phyloP scores from a whole-genome alignment of 2,797 vertebrate genomes.

The Megaceryle alcyon region DNA sequence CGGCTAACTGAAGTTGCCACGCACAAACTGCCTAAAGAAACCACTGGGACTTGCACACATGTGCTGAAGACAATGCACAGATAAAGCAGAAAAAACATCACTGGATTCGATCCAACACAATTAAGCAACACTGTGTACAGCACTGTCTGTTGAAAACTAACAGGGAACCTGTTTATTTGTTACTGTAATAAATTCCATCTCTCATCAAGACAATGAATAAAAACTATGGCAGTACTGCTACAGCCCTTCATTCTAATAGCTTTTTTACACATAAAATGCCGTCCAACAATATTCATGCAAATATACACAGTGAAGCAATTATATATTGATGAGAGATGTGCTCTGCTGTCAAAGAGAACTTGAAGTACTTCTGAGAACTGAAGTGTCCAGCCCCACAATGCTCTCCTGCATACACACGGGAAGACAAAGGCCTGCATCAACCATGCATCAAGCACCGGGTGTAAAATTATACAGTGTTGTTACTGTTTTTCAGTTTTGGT shows the following conservation, averaged over 20 bases:
- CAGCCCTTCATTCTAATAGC: slow-evolving; percentile 1
- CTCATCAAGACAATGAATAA: not conserved
- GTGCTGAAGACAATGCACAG: not conserved
- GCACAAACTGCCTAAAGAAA: not conserved
- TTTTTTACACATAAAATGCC: slow-evolving; percentile 5
- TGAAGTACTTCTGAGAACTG: not conserved
- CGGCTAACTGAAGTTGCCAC: not conserved
- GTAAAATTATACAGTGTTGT: not conserved
- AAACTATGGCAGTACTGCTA: not conserved
- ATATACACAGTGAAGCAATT: slow-evolving; percentile 33
- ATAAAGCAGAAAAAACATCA: not conserved
- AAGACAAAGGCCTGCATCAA: not conserved
- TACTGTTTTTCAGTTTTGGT: not conserved
- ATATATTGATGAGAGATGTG: slow-evolving; percentile 12
- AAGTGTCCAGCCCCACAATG: not conserved
- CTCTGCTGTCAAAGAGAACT: not conserved
- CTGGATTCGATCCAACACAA: not conserved
- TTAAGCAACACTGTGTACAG: not conserved
- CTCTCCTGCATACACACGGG: not conserved
- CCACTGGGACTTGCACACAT: not conserved
- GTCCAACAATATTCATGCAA: not conserved
- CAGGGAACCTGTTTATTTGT: not conserved
- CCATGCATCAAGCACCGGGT: not conserved
- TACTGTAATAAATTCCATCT: slow-evolving; percentile 29
- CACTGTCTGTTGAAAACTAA: not conserved